Conservation (phyloP, 2,113 vertebrate species). For the Fregetta grallaria region DNA sequence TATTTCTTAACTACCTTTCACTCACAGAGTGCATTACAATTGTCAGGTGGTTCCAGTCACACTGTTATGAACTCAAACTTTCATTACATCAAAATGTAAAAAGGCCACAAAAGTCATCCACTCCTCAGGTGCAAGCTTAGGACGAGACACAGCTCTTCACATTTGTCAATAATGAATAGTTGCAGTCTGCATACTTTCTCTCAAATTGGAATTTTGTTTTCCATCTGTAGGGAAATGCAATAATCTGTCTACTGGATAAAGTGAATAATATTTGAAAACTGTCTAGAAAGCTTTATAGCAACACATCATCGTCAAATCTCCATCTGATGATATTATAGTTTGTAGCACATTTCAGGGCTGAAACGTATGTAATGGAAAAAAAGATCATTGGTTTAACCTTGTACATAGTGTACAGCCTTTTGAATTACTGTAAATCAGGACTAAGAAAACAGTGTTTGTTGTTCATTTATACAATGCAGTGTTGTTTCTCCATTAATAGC, state of each 20-base stretch:
- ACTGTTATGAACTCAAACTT: constrained; percentile 32
- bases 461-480: neutral
- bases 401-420: neutral
- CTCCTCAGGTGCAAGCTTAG: neutral
- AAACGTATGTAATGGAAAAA: neutral
- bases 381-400: neutral
- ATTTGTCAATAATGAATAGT: constrained; percentile 41
- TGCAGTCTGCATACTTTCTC: neutral
- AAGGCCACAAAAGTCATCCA: constrained; percentile 30
- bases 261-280: constrained; percentile 26
- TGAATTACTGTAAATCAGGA: neutral
- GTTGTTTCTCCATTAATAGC: neutral
- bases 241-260: neutral
- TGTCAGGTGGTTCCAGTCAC: neutral
- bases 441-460: neutral
- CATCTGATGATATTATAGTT: neutral
- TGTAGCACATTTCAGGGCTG: neutral
- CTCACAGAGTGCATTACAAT: constrained; percentile 4
- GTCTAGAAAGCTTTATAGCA: neutral
- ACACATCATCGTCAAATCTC: neutral
- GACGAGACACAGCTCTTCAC: neutral
- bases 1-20: constrained; percentile 56
- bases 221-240: constrained; percentile 31
- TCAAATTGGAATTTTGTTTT: constrained; percentile 34
- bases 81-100: constrained; percentile 47